Percentiles rank a stretch among this genome's conserved stretches.
Conservation (phyloP, 1,140 invertebrate species). For the Delia radicum region DNA sequence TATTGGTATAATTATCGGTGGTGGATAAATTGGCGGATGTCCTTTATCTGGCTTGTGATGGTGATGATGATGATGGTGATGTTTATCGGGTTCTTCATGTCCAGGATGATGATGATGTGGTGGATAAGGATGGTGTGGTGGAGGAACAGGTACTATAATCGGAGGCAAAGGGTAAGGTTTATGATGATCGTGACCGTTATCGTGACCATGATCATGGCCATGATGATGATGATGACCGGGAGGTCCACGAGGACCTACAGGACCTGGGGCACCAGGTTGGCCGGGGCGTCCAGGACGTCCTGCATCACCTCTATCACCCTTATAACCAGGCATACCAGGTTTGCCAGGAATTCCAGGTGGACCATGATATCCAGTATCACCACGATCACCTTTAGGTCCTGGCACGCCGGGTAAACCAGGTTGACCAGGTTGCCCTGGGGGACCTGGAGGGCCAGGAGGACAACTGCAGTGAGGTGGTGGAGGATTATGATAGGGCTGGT, state of each 20-base stretch:
- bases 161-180: not conserved
- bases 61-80: not conserved
- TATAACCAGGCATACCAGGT: not conserved
- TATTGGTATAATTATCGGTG: not conserved
- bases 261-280: constrained; percentile 26
- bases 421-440: not conserved
- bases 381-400: not conserved
- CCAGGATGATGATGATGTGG: not conserved
- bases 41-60: not conserved
- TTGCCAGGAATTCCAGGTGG: not conserved
- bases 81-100: not conserved
- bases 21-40: not conserved
- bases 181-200: not conserved
- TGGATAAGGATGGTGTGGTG: not conserved
- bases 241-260: not conserved
- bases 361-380: not conserved
- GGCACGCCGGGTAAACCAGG: not conserved
- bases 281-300: constrained; percentile 34
- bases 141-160: not conserved
- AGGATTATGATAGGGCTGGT: not conserved
- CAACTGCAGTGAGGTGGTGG: not conserved
- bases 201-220: not conserved
- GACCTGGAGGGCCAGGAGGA: not conserved
- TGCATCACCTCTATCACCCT: constrained; percentile 32
- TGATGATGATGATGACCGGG: not conserved